Base-by-base conservation (phyloP, 2,797 vertebrate genomes). In the Allobates femoralis region DNA sequence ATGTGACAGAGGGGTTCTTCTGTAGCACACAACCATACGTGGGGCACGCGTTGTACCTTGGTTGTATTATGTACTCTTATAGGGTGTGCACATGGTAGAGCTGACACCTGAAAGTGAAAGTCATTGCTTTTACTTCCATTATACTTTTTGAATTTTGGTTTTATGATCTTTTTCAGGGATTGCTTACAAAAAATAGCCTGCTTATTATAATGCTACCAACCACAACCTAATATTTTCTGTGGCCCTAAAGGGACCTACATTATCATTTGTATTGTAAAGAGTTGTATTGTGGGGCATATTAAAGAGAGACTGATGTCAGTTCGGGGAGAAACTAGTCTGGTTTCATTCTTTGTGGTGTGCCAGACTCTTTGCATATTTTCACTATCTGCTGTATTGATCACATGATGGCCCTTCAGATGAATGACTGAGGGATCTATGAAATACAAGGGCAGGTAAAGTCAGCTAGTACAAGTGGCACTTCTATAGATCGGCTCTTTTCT, bases 361-460 rank as follows among this genome's bases (percentile, higher is more conserved):
- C 56, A 32, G 26, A n/a, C 23, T 30, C 18, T 81, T 81, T 81
- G 64, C 80, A 71, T 81, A n/a, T 34, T 71, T 30, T 77, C 74
- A 55, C 41, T 46, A 15, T 74, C 23, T 51, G 12, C 37, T 26
- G 41, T 74, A 26, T 15, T 30, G 28, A 66, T 46, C 41, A 46
- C 41, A 46, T 46, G 41, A 11, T 46, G 7, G 41, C 4, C 41
- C 11, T 46, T 46, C 41, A 46, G 41, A 46, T 46, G 41, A 46
- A 6, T 46, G 41, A 46, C 41, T 46, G 41, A 46, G 41, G 41
- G 11, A 46, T 46, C 0, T 46, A 11, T 46, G 1, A 46, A n/a
- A n/a, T n/a, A n/a, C n/a, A n/a, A n/a, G n/a, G n/a, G n/a, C n/a
- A 8, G 37, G 37, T 41, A 4, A 41, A 41, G 37, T 41, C 37